Evolutionary conservation across 1,140 invertebrate genomes (phyloP), one percentile per base, ranked within the genome.

Genomic region (Drosophila fuyamai): DNA sequence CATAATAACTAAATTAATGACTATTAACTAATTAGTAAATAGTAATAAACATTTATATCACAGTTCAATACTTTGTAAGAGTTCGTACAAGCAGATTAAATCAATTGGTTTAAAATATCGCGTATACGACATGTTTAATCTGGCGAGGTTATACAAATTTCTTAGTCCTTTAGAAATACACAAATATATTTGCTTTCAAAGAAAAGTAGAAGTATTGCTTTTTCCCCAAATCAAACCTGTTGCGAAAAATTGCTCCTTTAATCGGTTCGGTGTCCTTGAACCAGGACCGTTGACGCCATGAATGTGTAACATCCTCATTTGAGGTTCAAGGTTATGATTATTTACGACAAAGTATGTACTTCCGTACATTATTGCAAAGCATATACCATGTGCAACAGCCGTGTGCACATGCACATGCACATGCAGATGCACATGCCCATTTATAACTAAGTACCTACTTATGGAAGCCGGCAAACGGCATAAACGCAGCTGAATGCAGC

Each of bases 401-500:
- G 16, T 36, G 58, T 54, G 16, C 7, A 8, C 16, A 18, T 46
- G 16, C 23, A 27, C 23, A 50, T 50, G 48, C 14, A 7, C 14
- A n/a, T 44, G 40, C 18, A 46, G 41, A 60, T 40, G 35, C 51
- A 75, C 70, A 75, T 57, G 60, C 36, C 71, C 59, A 75, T 74
- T 54, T 73, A 61, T 55, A 63, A 50, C 51, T 75, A 75, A 65
- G 71, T 75, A 75, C 59, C 53, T 75, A 75, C 72, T 75, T 65
- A 75, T 75, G 72, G 27, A 41, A 47, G 40, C 68, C 8, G 59
- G 71, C 44, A 27, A 50, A 35, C 40, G 48, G 54, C 62, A 70
- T 56, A 77, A 77, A 77, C 77, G 76, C 65, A 88, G 59, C 81
- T 63, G 57, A 74, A 86, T 78, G 65, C 70, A 88, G 82, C 82